phyloP scores from a whole-genome alignment of 2,113 vertebrate genomes.

The Emberiza fucata region DNA sequence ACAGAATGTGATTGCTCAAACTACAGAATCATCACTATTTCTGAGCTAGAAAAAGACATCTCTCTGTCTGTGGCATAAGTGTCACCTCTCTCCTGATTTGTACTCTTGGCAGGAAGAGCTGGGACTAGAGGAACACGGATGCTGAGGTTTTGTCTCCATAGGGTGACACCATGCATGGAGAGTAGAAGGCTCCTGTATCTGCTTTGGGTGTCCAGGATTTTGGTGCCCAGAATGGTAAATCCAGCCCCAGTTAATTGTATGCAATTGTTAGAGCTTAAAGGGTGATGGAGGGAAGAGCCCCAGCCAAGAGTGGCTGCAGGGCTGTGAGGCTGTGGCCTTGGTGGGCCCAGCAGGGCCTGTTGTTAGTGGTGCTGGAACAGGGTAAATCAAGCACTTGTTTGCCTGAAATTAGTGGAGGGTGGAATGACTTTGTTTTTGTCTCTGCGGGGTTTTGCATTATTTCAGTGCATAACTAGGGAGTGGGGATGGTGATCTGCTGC shows the following conservation, averaged over 20 bases:
- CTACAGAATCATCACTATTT: neutral
- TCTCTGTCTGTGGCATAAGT: neutral
- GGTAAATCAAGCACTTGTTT: neutral
- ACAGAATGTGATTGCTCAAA: neutral
- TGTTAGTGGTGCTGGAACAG: fast-evolving
- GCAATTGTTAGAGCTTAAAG: neutral
- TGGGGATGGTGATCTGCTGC: neutral
- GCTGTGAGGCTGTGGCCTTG: fast-evolving
- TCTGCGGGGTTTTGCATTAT: neutral
- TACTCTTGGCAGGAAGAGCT: neutral
- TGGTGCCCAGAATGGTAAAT: conserved; percentile 9
- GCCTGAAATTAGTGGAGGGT: neutral
- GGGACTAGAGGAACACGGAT: fast-evolving
- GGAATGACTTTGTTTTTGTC: neutral
- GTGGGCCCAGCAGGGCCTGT: neutral
- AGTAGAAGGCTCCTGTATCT: neutral
- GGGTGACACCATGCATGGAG: fast-evolving
- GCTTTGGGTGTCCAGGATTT: neutral
- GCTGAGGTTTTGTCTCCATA: neutral
- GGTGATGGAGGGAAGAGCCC: neutral
- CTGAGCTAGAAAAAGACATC: neutral
- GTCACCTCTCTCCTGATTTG: neutral
- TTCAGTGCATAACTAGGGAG: neutral
- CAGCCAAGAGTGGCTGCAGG: neutral
- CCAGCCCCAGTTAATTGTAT: neutral